phyloP scores from a whole-genome alignment of 1,140 invertebrate genomes.

The Liolophura sinensis region DNA sequence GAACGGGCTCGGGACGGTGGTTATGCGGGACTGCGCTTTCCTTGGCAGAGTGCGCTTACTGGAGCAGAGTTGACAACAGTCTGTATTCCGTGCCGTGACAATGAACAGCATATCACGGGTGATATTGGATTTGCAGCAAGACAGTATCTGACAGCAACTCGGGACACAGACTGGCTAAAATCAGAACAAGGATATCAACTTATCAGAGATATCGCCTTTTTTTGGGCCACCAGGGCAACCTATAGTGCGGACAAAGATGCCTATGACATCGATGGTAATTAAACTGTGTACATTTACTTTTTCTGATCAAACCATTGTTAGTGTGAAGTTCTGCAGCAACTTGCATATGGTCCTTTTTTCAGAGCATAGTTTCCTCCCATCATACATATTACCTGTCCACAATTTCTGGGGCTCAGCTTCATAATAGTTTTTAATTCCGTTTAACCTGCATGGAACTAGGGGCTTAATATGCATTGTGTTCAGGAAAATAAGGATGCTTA shows the following conservation, averaged over 20 bases:
- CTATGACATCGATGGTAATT: conserved; percentile 1
- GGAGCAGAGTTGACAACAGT: background rate
- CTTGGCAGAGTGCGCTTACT: background rate
- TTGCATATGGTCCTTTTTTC: too few species aligned
- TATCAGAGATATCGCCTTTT: background rate
- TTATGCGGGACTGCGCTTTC: background rate
- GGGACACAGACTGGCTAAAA: background rate
- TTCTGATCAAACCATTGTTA: background rate
- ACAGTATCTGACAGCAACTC: background rate
- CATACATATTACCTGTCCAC: too few species aligned
- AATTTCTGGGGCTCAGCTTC: too few species aligned
- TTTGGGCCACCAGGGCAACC: conserved; percentile 1
- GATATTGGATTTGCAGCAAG: background rate
- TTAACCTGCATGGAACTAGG: too few species aligned
- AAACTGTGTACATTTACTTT: background rate
- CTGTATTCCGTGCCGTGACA: background rate
- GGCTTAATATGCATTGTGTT: too few species aligned
- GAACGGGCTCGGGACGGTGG: background rate
- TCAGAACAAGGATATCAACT: background rate
- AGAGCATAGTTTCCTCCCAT: too few species aligned
- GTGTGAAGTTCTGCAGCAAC: too few species aligned
- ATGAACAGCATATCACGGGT: background rate
- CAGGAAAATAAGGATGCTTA: too few species aligned
- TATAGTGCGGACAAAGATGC: background rate
- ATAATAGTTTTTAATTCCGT: too few species aligned